Percentiles rank a stretch among this genome's conserved stretches.
Evolutionary conservation across 2,113 vertebrate species (phyloP).

Genomic region (Dicentrarchus labrax): DNA sequence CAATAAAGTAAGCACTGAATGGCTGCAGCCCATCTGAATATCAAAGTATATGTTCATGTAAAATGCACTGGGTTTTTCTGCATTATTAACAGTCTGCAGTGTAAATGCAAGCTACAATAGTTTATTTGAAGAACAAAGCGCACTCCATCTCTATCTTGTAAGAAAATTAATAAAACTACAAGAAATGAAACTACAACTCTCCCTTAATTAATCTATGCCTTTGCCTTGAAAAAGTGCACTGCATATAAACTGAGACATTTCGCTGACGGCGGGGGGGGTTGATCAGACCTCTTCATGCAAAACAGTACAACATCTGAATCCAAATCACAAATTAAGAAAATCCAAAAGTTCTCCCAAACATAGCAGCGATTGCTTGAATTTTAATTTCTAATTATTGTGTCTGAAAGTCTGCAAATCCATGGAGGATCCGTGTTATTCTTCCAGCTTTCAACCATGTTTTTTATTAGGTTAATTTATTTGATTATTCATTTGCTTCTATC

Average conservation of each 20-base stretch:
- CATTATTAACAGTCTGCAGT: constrained; percentile 30
- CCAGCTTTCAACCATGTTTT: constrained; percentile 32
- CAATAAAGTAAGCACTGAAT: neutral
- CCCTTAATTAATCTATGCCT: neutral
- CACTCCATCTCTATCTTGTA: neutral
- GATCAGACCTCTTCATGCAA: constrained; percentile 7
- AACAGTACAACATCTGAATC: neutral
- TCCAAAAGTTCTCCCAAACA: constrained; percentile 25
- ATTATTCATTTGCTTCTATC: constrained; percentile 66
- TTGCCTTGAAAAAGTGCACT: neutral
- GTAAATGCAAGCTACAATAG: neutral
- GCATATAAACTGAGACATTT: constrained; percentile 18
- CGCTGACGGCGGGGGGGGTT: neutral
- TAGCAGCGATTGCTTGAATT: neutral
- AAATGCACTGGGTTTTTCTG: constrained; percentile 9
- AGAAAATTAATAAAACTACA: constrained; percentile 24
- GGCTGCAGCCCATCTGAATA: constrained; percentile 37
- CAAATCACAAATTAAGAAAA: constrained; percentile 5
- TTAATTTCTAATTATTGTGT: constrained; percentile 39
- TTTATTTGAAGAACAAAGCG: constrained; percentile 22
- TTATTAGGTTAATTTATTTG: constrained; percentile 59
- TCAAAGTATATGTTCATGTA: constrained; percentile 17
- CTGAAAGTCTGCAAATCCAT: constrained; percentile 26
- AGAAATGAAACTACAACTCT: neutral
- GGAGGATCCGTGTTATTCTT: constrained; percentile 18